Evolutionary conservation across 2,888 invertebrate species (phyloP).

Genomic region (Rhaphigaster nebulosa): DNA sequence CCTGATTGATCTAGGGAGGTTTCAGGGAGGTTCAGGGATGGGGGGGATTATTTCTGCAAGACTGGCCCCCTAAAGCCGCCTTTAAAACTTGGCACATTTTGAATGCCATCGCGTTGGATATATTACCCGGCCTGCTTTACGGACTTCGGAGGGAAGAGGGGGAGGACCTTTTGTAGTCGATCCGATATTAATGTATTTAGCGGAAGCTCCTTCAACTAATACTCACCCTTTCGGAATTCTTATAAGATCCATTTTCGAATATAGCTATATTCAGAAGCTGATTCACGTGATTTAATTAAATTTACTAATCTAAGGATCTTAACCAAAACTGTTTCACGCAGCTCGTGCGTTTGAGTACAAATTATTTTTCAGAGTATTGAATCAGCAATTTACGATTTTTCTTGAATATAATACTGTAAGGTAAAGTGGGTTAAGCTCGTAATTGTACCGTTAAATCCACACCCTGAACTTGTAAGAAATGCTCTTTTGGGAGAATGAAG

Average conservation of each 20-base stretch:
- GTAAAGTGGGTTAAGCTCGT: too few relatives aligned
- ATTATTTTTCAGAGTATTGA: too few relatives aligned
- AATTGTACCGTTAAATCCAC: too few relatives aligned
- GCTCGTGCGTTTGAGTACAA: too few relatives aligned
- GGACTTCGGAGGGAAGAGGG: neutral
- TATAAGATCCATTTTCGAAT: neutral
- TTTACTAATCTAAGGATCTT: neutral
- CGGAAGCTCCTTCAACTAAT: neutral
- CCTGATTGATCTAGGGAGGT: neutral
- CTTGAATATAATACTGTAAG: too few relatives aligned
- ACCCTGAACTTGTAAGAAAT: too few relatives aligned
- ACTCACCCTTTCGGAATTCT: neutral
- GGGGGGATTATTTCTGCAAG: slow-evolving; percentile 26
- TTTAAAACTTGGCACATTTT: slow-evolving; percentile 38
- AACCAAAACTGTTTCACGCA: too few relatives aligned
- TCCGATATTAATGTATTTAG: slow-evolving; percentile 2
- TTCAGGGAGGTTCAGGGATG: neutral
- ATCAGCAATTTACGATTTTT: too few relatives aligned
- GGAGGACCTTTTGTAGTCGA: neutral
- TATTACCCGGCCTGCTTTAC: neutral
- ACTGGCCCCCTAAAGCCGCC: neutral
- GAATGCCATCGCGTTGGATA: slow-evolving; percentile 8
- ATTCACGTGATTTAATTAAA: neutral
- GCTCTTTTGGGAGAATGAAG: too few relatives aligned
- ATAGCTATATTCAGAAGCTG: neutral